These are phyloP conservation scores for Trinectes maculatus DNA, from an alignment of 2,113 vertebrate genomes.

Conservation along the genomic window DNA sequence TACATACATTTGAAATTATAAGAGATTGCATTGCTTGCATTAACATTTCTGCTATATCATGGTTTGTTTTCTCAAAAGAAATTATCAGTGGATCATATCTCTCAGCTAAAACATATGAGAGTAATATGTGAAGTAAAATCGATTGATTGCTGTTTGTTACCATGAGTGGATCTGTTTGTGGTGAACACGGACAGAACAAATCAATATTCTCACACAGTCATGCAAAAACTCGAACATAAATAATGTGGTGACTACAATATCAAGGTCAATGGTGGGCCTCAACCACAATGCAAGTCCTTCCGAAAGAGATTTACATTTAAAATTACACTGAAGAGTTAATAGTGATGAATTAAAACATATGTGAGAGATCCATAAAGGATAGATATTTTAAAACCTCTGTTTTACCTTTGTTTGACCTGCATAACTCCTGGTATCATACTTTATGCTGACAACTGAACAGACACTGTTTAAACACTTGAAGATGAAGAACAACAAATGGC, in stretches of 20 bases:
- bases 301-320: background rate
- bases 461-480: conserved; percentile 15
- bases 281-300: background rate
- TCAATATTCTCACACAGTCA: conserved; percentile 28
- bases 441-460: conserved; percentile 29
- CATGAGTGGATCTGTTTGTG: conserved; percentile 12
- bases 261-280: background rate
- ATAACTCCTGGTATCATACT: conserved; percentile 36
- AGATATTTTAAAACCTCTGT: no score
- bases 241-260: conserved; percentile 25
- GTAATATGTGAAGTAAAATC: no score
- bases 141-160: conserved; percentile 2
- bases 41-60: background rate
- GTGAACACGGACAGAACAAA: background rate
- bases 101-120: background rate
- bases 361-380: background rate
- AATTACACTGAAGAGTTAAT: background rate
- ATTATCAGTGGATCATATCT: background rate
- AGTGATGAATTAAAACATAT: no score
- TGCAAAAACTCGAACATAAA: conserved; percentile 36
- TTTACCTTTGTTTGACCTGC: conserved; percentile 16
- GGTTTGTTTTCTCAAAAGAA: background rate
- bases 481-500: no score
- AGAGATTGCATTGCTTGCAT: no score
- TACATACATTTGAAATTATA: no score